Conservation (phyloP, 1,140 invertebrate species). For the Zaprionus lachaisei region DNA sequence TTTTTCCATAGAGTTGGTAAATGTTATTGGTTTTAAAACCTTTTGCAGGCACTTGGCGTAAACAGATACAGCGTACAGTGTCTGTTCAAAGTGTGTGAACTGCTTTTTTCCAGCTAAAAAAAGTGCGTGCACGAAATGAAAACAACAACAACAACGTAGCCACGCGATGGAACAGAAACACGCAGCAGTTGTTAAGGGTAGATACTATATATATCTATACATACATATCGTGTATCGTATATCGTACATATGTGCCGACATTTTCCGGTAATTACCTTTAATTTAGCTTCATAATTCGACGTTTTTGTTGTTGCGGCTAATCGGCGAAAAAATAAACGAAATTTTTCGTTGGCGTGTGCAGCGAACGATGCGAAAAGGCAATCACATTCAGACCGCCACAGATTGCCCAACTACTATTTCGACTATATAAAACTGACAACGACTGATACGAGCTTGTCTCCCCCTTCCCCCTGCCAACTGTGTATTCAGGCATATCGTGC, state of each 20-base stretch:
- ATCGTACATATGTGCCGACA: conserved; percentile 47
- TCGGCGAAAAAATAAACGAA: conserved; percentile 17
- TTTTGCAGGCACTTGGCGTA: not conserved
- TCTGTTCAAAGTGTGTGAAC: conserved; percentile 5
- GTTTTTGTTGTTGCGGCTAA: conserved; percentile 19
- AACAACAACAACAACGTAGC: conserved; percentile 24
- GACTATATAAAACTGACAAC: conserved; percentile 27
- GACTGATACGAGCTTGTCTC: conserved; percentile 51
- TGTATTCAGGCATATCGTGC: conserved; percentile 68
- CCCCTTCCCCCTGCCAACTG: not conserved
- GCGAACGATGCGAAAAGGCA: conserved; percentile 60
- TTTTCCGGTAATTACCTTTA: conserved; percentile 82
- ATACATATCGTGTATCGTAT: conserved; percentile 1
- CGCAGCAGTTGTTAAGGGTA: conserved; percentile 24
- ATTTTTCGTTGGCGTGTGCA: conserved; percentile 59
- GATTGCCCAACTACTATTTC: conserved; percentile 64
- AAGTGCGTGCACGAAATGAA: conserved; percentile 62
- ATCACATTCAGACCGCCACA: conserved; percentile 22
- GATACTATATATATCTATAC: not conserved
- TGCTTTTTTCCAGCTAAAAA: conserved; percentile 20
- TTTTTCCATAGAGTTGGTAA: conserved; percentile 8
- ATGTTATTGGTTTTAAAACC: conserved; percentile 4
- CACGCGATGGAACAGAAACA: conserved; percentile 34
- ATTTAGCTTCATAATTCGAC: conserved; percentile 72
- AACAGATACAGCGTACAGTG: conserved; percentile 3